phyloP scores from a whole-genome alignment of 1,140 invertebrate species.

The Papilio xuthus region DNA sequence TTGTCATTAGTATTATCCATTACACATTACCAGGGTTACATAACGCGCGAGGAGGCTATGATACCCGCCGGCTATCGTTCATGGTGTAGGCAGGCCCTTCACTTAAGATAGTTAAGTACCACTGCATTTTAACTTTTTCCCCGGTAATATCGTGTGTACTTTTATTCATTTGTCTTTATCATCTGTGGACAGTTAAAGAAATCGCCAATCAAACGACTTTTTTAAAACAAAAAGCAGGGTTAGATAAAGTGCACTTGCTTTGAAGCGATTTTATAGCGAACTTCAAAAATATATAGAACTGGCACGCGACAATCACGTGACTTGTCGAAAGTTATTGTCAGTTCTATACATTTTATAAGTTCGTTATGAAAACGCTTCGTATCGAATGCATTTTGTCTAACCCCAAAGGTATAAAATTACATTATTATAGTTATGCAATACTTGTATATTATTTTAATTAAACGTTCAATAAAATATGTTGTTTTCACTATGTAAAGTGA shows the following conservation, averaged over 20 bases:
- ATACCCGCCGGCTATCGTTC: constrained; percentile 60
- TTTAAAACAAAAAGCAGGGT: too few species aligned
- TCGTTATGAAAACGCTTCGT: too few species aligned
- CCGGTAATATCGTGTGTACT: neutral
- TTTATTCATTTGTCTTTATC: neutral
- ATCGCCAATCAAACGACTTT: neutral
- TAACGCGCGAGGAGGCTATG: constrained; percentile 63
- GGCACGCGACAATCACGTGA: too few species aligned
- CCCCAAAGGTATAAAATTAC: neutral
- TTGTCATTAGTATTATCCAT: constrained; percentile 73
- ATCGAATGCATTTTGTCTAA: too few species aligned
- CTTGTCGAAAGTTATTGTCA: too few species aligned
- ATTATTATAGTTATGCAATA: neutral
- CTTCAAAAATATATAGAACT: too few species aligned
- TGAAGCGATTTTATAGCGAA: too few species aligned
- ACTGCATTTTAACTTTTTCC: constrained; percentile 36
- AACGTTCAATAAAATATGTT: neutral
- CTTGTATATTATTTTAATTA: neutral
- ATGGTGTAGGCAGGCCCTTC: constrained; percentile 43
- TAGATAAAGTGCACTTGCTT: too few species aligned
- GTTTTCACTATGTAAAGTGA: neutral
- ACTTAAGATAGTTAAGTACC: constrained; percentile 44
- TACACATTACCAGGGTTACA: constrained; percentile 69
- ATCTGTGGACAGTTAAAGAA: neutral
- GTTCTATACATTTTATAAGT: too few species aligned